Conservation (phyloP, 1,140 invertebrate genomes). For the Plodia interpunctella region DNA sequence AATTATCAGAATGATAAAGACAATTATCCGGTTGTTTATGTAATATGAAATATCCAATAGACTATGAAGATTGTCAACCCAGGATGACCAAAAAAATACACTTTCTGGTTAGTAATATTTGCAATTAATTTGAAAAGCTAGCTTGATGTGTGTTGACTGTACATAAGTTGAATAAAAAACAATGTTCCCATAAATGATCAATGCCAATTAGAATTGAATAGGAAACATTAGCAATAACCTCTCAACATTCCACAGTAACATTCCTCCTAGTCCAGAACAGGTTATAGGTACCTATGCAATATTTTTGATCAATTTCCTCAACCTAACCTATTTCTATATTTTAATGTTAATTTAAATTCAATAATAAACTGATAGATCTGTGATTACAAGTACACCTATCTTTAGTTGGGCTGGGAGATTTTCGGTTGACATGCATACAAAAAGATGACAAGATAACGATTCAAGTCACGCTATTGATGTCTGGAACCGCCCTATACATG, state of each 20-base stretch:
- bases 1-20: no score
- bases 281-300: background rate
- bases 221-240: background rate
- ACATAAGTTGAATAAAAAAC: no score
- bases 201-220: conserved; percentile 3
- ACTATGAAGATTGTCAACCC: no score
- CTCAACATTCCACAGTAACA: background rate
- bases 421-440: background rate
- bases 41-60: no score
- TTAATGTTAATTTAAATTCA: background rate
- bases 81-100: no score
- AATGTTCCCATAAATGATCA: background rate
- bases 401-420: background rate
- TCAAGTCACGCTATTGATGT: conserved; percentile 12
- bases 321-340: background rate
- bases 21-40: no score
- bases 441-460: background rate
- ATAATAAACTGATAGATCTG: background rate
- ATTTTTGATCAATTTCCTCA: background rate
- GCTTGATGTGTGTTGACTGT: no score
- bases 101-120: no score
- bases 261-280: background rate
- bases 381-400: no score
- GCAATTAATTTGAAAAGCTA: no score
- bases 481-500: conserved; percentile 38